Evolutionary conservation across 1,140 invertebrate genomes (phyloP), one percentile per base, ranked within the genome.

Genomic region (Drosophila pruinosa): DNA sequence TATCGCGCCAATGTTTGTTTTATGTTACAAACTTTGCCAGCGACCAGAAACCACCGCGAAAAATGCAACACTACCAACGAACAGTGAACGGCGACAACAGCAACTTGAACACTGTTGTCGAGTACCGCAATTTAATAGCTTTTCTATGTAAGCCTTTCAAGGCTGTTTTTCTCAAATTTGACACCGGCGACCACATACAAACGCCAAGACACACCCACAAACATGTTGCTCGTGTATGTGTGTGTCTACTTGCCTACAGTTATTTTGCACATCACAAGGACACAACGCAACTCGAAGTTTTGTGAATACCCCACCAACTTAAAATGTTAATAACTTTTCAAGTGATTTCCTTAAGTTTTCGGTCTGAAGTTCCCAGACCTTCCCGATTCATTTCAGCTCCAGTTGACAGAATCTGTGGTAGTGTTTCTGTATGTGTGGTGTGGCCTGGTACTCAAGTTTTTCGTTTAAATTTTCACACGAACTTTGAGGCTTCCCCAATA

Each of bases 261-360:
- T 85, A 85, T 85, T 85, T 85, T 80, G 81, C 76, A 77, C 80
- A 80, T 80, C 80, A 83, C 76, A 86, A 80, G 81, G 73, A 85
- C 77, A 86, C 81, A 86, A 81, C 81, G 81, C 77, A 74, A 81
- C 77, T 88, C 78, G 73, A 85, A 69, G 81, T 88, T 78, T 78
- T 86, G 82, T 88, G 81, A 86, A 86, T 61, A 71, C 82, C 82
- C 88, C 82, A 86, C 88, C 81, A 86, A 86, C 81, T 86, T 86
- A 86, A 86, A 86, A 86, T 86, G 81, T 86, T 88, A 86, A 86
- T 86, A 86, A 86, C 81, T 86, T 86, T 86, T 86, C 81, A 86
- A 86, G 82, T 88, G 78, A 82, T 86, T 86, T 86, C 82, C 64
- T 53, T 88, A 86, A 86, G 82, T 88, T 86, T 86, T 62, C 71